Evolutionary conservation across 2,797 vertebrate species (phyloP).

Genomic region (Danio tinwini): DNA sequence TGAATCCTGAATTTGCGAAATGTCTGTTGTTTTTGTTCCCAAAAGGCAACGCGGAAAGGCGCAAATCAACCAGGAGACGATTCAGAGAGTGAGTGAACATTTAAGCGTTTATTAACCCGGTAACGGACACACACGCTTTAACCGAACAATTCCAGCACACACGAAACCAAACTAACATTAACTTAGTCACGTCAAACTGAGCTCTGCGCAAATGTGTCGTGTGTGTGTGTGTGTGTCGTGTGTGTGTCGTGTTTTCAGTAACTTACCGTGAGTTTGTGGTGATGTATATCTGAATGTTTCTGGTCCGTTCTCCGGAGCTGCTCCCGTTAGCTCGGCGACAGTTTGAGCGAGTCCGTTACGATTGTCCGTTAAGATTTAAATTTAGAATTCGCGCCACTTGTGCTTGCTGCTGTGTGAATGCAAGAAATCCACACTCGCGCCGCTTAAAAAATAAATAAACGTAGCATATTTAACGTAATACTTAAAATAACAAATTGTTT

Average conservation of each 20-base stretch:
- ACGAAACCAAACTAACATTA: too few species aligned
- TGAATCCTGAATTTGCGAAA: conserved; percentile 24
- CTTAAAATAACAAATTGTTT: too few species aligned
- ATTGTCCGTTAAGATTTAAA: neutral
- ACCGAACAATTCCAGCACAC: neutral
- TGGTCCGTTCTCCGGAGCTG: neutral
- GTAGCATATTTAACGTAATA: neutral
- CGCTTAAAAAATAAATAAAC: neutral
- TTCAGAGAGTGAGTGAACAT: conserved; percentile 83
- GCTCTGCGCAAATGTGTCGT: too few species aligned
- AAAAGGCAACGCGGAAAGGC: conserved; percentile 86
- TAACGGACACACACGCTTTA: neutral
- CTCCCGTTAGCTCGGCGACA: neutral
- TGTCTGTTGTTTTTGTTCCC: conserved; percentile 92
- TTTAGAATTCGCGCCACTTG: neutral
- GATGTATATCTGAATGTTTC: too few species aligned
- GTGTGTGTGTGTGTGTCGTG: fast-evolving
- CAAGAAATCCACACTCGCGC: neutral
- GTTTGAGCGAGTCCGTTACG: neutral
- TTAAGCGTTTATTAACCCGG: neutral
- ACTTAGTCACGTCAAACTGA: neutral
- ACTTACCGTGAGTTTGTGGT: neutral
- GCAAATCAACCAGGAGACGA: conserved; percentile 88
- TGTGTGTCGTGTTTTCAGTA: neutral
- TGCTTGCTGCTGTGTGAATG: neutral